Evolutionary conservation across 2,888 invertebrate species (phyloP).

Genomic region (Drosophila mayaguana): DNA sequence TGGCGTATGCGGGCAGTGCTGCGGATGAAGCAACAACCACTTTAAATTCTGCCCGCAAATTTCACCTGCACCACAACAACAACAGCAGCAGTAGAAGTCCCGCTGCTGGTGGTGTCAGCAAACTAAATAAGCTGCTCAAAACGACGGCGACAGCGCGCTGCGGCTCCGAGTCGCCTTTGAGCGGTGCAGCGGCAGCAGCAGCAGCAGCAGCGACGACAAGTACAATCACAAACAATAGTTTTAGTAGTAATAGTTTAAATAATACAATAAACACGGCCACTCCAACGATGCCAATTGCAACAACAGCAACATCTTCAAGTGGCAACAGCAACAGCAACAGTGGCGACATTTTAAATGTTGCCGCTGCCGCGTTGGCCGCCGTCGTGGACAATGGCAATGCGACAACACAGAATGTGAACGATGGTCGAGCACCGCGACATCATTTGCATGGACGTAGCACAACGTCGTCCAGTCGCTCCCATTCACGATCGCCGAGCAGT

Average conservation of each 20-base stretch:
- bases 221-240: conserved; percentile 84
- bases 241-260: conserved; percentile 84
- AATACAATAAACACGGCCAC: conserved; percentile 79
- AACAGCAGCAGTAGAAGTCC: conserved; percentile 68
- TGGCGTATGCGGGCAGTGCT: conserved; percentile 81
- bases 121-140: conserved; percentile 79
- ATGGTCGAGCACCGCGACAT: conserved; percentile 67
- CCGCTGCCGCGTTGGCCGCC: conserved; percentile 68
- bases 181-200: conserved; percentile 48
- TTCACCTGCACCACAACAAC: conserved; percentile 62
- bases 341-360: conserved; percentile 82
- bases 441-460: conserved; percentile 85
- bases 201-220: conserved; percentile 69
- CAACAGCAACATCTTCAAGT: conserved; percentile 19
- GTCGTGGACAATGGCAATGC: conserved; percentile 56
- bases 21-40: conserved; percentile 63
- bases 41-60: conserved; percentile 57
- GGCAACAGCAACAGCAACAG: conserved; percentile 51
- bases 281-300: conserved; percentile 66
- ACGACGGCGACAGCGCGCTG: conserved; percentile 77
- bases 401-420: conserved; percentile 68
- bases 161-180: conserved; percentile 86
- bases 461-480: conserved; percentile 87
- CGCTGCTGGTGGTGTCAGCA: conserved; percentile 68
- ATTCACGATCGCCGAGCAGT: conserved; percentile 86